Evolutionary conservation across 2,797 vertebrate species (phyloP), one percentile per base, ranked within the genome.

Genomic region (Coregonus sp.): DNA sequence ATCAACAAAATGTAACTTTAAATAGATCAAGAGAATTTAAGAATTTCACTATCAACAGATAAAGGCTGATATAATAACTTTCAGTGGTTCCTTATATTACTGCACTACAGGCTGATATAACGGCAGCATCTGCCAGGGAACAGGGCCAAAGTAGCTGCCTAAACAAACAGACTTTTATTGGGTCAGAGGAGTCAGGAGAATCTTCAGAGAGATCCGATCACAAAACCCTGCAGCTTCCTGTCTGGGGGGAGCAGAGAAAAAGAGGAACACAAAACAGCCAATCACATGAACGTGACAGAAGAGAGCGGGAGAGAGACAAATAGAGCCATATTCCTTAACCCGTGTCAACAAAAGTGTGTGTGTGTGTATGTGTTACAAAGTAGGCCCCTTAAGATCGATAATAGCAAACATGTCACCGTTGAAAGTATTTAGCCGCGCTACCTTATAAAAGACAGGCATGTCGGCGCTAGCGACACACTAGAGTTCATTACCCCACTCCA

Each of bases 191-290:
- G 35, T 7, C 4, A 6, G 16, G 31, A 31, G 61, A 37, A 69
- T n/a, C 67, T 51, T 50, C 54, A 81, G 76, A 84, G 84, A 80
- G 86, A 86, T 83, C 72, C 76, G 75, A 79, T 87, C 84, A 86
- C 84, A 86, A 88, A 88, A 88, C 85, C 84, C 80, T 68, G 80
- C 80, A 75, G 84, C 86, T 88, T 91, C 83, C 82, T 89, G 75
- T 86, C 80, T 72, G n/a, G 82, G 86, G 14, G 14, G 77, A n/a
- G 54, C 54, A 0, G 51, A 74, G 83, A 80, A 25, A 40, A 31
- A 11, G 37, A 47, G 70, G n/a, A 75, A 82, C 85, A 89, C 86
- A 88, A 88, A 80, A 86, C 81, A 16, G 76, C 76, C 84, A 83
- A 89, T 88, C 80, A 86, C 78, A 81, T 33, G 81, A 74, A 63